phyloP scores from a whole-genome alignment of 2,797 vertebrate species.

The Melanotaenia parkinsoni region DNA sequence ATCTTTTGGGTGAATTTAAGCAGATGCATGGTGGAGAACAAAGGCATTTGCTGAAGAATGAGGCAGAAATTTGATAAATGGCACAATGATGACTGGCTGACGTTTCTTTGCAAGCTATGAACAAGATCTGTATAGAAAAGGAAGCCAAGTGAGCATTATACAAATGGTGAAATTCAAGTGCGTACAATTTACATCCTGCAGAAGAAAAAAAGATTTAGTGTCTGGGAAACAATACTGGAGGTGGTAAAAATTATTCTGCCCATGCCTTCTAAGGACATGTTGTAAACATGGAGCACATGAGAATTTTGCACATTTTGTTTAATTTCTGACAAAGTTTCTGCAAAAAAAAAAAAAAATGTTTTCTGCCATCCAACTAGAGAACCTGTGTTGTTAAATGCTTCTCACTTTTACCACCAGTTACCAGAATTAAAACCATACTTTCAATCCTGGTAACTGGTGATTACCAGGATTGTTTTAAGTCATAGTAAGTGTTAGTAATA shows the following conservation, averaged over 20 bases:
- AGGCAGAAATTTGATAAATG: not conserved
- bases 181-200: slow-evolving; percentile 7
- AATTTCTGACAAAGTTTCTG: slow-evolving; percentile 5
- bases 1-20: not conserved
- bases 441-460: too few species aligned
- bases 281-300: slow-evolving; percentile 2
- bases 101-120: not conserved
- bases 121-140: not conserved
- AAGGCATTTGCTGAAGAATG: not conserved
- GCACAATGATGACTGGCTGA: not conserved
- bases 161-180: not conserved
- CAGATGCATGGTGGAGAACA: not conserved
- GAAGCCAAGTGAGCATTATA: not conserved
- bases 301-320: slow-evolving; percentile 13
- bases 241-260: not conserved
- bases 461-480: not conserved
- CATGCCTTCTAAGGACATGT: slow-evolving; percentile 9
- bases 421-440: not conserved
- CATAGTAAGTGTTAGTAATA: not conserved
- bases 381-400: not conserved
- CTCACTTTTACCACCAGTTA: not conserved
- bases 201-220: slow-evolving; percentile 9
- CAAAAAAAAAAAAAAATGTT: not conserved
- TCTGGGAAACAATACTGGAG: slow-evolving; percentile 9
- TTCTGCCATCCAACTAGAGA: not conserved